phyloP scores from a whole-genome alignment of 1,140 invertebrate genomes.

The Cydia strobilella region DNA sequence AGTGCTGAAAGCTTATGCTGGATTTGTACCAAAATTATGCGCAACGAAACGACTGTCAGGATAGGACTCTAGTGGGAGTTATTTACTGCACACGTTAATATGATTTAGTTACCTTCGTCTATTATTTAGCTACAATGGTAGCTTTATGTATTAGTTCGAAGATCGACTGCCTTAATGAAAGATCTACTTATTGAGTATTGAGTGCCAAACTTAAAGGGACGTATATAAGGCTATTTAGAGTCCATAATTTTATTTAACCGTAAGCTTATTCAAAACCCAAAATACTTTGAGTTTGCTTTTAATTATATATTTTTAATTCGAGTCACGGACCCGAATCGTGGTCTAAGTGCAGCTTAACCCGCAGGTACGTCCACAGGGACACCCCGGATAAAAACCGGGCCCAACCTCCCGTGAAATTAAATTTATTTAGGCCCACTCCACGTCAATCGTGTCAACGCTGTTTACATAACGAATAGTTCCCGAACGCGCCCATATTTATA shows the following conservation, averaged over 20 bases:
- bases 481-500: conserved; percentile 70
- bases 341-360: conserved; percentile 48
- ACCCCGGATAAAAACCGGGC: conserved; percentile 61
- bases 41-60: conserved; percentile 31
- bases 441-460: conserved; percentile 65
- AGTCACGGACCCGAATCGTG: conserved; percentile 49
- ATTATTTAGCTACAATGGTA: no score
- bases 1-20: conserved; percentile 53
- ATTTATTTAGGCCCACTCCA: conserved; percentile 73
- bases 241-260: not conserved
- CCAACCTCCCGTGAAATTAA: conserved; percentile 69
- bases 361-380: conserved; percentile 47
- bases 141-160: no score
- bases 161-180: no score
- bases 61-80: conserved; percentile 30
- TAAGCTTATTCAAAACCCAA: not conserved
- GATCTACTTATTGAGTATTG: no score
- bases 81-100: not conserved
- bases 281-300: conserved; percentile 18
- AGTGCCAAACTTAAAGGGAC: no score
- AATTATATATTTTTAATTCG: conserved; percentile 47
- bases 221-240: no score
- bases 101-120: not conserved
- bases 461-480: conserved; percentile 76
- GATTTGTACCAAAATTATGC: conserved; percentile 25